These are phyloP conservation scores for Isotomurus palustris DNA, from an alignment of 2,888 invertebrate species.

Conservation along the genomic window DNA sequence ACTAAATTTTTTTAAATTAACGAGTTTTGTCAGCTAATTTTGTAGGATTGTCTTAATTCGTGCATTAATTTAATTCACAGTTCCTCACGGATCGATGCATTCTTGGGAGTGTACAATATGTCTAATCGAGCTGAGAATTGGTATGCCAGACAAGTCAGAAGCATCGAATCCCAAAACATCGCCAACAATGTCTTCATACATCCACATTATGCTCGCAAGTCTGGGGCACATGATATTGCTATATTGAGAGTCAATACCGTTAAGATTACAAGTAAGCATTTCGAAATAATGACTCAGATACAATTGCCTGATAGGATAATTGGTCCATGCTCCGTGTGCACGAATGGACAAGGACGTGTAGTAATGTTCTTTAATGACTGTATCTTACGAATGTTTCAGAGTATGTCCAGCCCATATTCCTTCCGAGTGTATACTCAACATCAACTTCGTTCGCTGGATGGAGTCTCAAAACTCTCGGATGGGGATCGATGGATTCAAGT, in stretches of 20 bases:
- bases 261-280: conserved; percentile 21
- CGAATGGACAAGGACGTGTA: too few species aligned
- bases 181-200: conserved; percentile 29
- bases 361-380: too few species aligned
- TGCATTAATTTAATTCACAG: conserved; percentile 7
- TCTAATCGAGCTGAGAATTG: conserved; percentile 33
- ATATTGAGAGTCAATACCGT: conserved; percentile 24
- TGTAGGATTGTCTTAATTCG: background rate
- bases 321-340: too few species aligned
- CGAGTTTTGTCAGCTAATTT: background rate
- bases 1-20: background rate
- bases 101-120: conserved; percentile 37
- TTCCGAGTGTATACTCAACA: conserved; percentile 34
- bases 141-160: conserved; percentile 31
- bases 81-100: conserved; percentile 23
- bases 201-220: conserved; percentile 34
- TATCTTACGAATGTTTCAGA: too few species aligned
- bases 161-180: conserved; percentile 22
- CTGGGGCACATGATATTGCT: conserved; percentile 40
- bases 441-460: conserved; percentile 35
- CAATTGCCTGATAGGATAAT: too few species aligned
- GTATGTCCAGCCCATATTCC: conserved; percentile 39
- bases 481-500: conserved; percentile 37
- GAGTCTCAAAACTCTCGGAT: conserved; percentile 33
- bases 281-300: too few species aligned